Base-by-base conservation (phyloP, 2,888 invertebrate genomes). In the Gibbula magus region DNA sequence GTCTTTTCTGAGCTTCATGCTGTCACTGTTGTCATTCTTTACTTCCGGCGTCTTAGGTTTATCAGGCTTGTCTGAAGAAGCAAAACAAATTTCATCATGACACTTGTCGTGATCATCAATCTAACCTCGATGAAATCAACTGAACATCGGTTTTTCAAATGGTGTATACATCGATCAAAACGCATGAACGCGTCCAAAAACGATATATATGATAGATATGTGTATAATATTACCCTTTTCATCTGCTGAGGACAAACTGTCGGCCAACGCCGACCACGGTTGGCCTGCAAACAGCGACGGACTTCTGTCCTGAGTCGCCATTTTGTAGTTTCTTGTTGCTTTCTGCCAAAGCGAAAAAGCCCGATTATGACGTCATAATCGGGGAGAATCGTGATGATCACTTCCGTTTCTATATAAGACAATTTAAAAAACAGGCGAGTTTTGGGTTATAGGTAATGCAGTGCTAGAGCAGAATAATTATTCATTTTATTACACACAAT, bases 291-390 rank as follows among this genome's bases (percentile, higher is more conserved):
- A 92, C 85, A 91, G 89, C 88, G 92, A 91, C 86, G 92, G 92
- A 91, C 92, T 92, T 88, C 89, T 90, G 90, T 91, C 92, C 90
- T 90, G 89, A 88, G 92, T 92, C 92, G 93, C 93, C 93, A 93
- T 93, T 92, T 92, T 93, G 86, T 83, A 83, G 82, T 84, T 84
- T 89, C 89, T 90, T 91, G 90, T 91, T 92, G 90, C 91, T 91
- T 90, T 90, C 88, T 88, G 85, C 86, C 86, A 85, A 86, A 83
- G 83, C 91, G 92, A 86, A 88, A 81, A 83, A 86, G 81, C 81
- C 88, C 92, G 92, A 91, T 77, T 76, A 79, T 91, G 92, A 91
- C 91, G 91, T 92, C 90, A 91, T 77, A 54, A 84, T 89, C 91
- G 91, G 83, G 83, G 56, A 75, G 61, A 83, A 82, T 84, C 87